Evolutionary conservation across 2,113 vertebrate species (phyloP), one percentile per base, ranked within the genome.

Genomic region (Dendropsophus ebraccatus): DNA sequence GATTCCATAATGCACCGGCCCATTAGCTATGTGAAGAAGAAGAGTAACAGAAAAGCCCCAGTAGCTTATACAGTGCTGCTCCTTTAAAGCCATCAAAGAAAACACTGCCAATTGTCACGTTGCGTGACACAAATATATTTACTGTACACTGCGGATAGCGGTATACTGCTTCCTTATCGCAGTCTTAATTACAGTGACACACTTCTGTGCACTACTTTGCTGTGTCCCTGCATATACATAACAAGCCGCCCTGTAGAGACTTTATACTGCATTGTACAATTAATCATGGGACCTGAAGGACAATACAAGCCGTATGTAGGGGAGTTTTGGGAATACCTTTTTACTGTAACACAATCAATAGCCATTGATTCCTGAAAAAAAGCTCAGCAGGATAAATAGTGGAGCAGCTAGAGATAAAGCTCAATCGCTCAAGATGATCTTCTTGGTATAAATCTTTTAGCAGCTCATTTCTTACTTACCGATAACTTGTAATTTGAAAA

Each of bases 341-440:
- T 86, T 86, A 70, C 75, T 86, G 84, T 79, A 86, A 86, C 35
- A 25, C 75, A 79, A 58, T 86, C 84, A 30, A 80, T 79, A 86
- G 25, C 25, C 60, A 86, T 86, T 86, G 84, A 85, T 79, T 79
- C 35, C 28, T 35, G 37, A 67, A 78, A 83, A 83, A 79, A 70
- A 65, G 47, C 84, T 79, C 49, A 21, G 60, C 62, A 45, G 84
- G 84, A 85, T 16, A 56, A 49, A 85, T n/a, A 70, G 75, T 79
- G 62, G n/a, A 86, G 69, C 75, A 69, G 65, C 49, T 16, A 79
- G 60, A 79, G 60, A 50, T 80, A 80, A 79, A 86, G 35, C 74
- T 16, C 84, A 86, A 79, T 80, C 30, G 28, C 45, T 62, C 83
- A 19, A 75, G 54, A 84, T 49, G 52, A 84, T 58, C 60, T 76